These are phyloP conservation scores for Mythimna vitellina DNA, from an alignment of 2,888 invertebrate genomes.

Conservation along the genomic window DNA sequence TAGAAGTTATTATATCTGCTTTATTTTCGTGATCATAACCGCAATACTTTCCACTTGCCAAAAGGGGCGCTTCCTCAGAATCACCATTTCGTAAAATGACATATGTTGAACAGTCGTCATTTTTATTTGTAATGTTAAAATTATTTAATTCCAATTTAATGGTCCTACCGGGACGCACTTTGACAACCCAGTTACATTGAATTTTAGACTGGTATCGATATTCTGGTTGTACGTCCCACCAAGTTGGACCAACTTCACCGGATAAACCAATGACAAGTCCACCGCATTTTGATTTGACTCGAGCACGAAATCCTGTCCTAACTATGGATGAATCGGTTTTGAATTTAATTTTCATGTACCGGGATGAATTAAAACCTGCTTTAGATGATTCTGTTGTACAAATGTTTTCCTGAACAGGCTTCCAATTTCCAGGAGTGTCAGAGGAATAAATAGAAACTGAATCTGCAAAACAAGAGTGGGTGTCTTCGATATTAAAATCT, in stretches of 20 bases:
- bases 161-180: constrained; percentile 93
- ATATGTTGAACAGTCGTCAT: constrained; percentile 75
- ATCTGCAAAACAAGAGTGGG: constrained; percentile 91
- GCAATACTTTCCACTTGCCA: constrained; percentile 94
- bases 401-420: constrained; percentile 84
- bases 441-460: constrained; percentile 91
- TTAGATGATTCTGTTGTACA: constrained; percentile 87
- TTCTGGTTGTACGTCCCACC: constrained; percentile 62
- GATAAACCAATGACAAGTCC: constrained; percentile 91
- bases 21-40: constrained; percentile 83
- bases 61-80: constrained; percentile 92
- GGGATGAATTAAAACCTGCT: constrained; percentile 77
- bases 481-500: constrained; percentile 91
- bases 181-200: constrained; percentile 94
- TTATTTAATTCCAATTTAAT: constrained; percentile 92
- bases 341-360: constrained; percentile 93
- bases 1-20: constrained; percentile 89
- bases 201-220: not conserved
- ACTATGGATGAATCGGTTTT: constrained; percentile 91
- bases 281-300: constrained; percentile 92
- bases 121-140: constrained; percentile 90
- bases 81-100: constrained; percentile 94
- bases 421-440: constrained; percentile 87
- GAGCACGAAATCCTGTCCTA: constrained; percentile 93
- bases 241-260: constrained; percentile 86